Evolutionary conservation across 2,113 vertebrate genomes (phyloP), one percentile per base, ranked within the genome.

Genomic region (Bostrychus sinensis): DNA sequence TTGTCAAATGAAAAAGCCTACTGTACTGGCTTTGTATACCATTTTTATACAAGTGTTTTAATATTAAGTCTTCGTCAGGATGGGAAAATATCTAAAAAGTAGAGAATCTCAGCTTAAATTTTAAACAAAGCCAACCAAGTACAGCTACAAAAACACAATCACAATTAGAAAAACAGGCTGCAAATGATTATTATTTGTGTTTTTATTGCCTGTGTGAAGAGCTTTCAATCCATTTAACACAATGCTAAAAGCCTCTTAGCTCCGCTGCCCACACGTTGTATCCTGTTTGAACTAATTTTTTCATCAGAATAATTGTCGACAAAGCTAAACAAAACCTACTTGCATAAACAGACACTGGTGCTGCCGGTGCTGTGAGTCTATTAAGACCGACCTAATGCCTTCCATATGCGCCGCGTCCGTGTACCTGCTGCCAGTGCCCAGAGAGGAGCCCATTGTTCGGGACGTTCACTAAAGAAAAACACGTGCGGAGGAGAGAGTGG

Each of bases 371-470:
- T 74, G 76, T 78, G 76, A 67, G 64, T 70, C 78, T 77, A 64
- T 86, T 86, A 81, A n/a, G 84, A 64, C 19, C 42, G 19, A 20
- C 22, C 30, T 90, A 91, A 92, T 85, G 58, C 28, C 66, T 89
- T 88, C 90, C 91, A 91, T 89, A 89, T 89, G 89, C 77, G 38
- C 26, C 3, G 26, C 37, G 34, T 48, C n/a, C 4, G 66, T 56
- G 19, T 54, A 50, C 75, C 56, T 32, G 39, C 60, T 67, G 66
- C 55, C 60, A 51, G 0, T 45, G 51, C 17, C 0, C 61, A 70
- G 69, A 82, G 78, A 88, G 82, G 73, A 68, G 62, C 45, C 51
- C 48, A 89, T 88, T 89, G 86, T 90, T 87, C 53, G 59, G 12
- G 16, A n/a, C n/a, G 38, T 72, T 72, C 63, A 0, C 60, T 89